Percentiles rank a stretch among this genome's conserved stretches.
These are phyloP conservation scores for Buteo buteo DNA, from an alignment of 2,113 vertebrate genomes.

Conservation along the genomic window DNA sequence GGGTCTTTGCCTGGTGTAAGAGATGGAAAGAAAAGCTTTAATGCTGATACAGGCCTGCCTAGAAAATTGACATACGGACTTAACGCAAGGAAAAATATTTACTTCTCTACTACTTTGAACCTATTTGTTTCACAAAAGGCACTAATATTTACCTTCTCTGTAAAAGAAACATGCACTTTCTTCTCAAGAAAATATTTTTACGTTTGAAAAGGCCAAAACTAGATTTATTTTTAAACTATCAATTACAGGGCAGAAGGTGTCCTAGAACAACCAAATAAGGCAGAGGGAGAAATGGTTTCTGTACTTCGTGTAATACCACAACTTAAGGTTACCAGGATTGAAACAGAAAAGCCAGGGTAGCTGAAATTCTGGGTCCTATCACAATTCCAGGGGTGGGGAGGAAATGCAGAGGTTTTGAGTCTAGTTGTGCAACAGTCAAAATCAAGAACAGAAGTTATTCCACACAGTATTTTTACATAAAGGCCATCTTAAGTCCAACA, in stretches of 20 bases:
- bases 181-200: conserved; percentile 37
- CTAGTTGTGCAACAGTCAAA: neutral
- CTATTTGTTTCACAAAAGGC: neutral
- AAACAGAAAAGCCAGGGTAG: neutral
- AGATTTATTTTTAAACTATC: conserved; percentile 40
- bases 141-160: neutral
- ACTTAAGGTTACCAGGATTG: neutral
- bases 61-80: neutral
- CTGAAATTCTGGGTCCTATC: neutral
- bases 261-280: conserved; percentile 13
- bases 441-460: neutral
- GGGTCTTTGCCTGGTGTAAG: neutral
- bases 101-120: neutral
- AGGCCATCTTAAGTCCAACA: neutral
- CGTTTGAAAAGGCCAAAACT: neutral
- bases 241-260: neutral
- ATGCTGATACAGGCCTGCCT: neutral
- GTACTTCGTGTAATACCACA: neutral
- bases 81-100: conserved; percentile 22
- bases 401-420: neutral
- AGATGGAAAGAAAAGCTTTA: neutral
- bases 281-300: neutral
- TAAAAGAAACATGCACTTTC: neutral
- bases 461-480: neutral
- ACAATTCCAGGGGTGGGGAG: neutral